Conservation (phyloP, 2,797 vertebrate species). For the Euphonia xanthogaster region DNA sequence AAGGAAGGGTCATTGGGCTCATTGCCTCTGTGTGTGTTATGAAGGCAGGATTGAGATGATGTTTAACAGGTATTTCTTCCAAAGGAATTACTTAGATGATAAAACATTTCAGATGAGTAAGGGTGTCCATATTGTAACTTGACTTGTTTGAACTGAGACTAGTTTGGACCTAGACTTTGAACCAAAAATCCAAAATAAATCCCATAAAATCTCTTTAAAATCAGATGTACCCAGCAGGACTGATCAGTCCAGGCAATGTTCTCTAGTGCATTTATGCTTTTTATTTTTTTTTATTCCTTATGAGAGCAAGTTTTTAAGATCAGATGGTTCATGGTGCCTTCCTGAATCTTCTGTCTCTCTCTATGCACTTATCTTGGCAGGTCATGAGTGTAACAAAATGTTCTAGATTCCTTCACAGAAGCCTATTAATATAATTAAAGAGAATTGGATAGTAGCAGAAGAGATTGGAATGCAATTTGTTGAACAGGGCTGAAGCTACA, state of each 20-base stretch:
- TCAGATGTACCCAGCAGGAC: neutral
- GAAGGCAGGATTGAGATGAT: neutral
- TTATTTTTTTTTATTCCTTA: neutral
- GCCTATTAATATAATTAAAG: neutral
- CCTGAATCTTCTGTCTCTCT: neutral
- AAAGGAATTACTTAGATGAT: neutral
- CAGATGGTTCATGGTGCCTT: neutral
- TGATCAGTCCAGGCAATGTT: neutral
- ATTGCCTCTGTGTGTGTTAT: neutral
- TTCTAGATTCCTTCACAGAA: neutral
- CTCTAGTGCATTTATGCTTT: neutral
- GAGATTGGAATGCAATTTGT: neutral
- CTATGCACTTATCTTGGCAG: neutral
- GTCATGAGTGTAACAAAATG: neutral
- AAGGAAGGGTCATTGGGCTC: neutral
- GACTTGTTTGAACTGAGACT: neutral
- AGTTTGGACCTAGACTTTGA: neutral
- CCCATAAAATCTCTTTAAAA: neutral
- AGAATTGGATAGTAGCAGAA: neutral
- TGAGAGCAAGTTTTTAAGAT: neutral
- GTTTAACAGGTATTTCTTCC: neutral
- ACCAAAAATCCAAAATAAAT: neutral
- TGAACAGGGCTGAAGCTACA: neutral
- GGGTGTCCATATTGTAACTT: neutral
- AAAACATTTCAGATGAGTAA: neutral